Conservation (phyloP, 1,140 invertebrate species). For the Propsilocerus akamusi region DNA sequence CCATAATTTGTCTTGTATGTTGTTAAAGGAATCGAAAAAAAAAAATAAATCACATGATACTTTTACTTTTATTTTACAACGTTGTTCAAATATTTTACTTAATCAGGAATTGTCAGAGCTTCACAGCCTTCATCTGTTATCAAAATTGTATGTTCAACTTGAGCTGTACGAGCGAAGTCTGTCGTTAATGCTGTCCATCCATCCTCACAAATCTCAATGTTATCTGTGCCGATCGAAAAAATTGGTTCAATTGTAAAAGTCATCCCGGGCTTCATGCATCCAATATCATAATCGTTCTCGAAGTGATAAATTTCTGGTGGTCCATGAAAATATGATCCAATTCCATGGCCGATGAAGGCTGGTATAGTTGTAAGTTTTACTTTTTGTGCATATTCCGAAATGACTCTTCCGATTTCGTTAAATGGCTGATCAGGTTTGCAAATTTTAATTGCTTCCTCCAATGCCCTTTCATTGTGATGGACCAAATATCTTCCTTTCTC, state of each 20-base stretch:
- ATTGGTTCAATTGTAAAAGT: slow-evolving; percentile 92
- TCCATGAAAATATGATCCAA: slow-evolving; percentile 82
- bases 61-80: too few species aligned
- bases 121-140: slow-evolving; percentile 56
- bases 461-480: slow-evolving; percentile 44
- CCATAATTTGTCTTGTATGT: too few species aligned
- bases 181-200: slow-evolving; percentile 71
- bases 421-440: slow-evolving; percentile 62
- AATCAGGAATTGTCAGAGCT: slow-evolving; percentile 36
- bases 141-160: slow-evolving; percentile 82
- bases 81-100: too few species aligned
- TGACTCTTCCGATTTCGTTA: slow-evolving; percentile 48
- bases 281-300: slow-evolving; percentile 45
- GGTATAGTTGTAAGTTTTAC: slow-evolving; percentile 51
- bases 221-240: slow-evolving; percentile 46
- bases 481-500: slow-evolving; percentile 47
- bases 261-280: slow-evolving; percentile 72
- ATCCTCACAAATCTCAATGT: slow-evolving; percentile 57
- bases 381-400: slow-evolving; percentile 40
- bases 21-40: too few species aligned
- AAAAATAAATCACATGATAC: too few species aligned
- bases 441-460: slow-evolving; percentile 49
- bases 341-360: slow-evolving; percentile 78
- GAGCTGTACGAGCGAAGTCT: slow-evolving; percentile 64
- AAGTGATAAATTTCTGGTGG: slow-evolving; percentile 71